Base-by-base conservation (phyloP, 2,888 invertebrate genomes). In the Clanis bilineata region DNA sequence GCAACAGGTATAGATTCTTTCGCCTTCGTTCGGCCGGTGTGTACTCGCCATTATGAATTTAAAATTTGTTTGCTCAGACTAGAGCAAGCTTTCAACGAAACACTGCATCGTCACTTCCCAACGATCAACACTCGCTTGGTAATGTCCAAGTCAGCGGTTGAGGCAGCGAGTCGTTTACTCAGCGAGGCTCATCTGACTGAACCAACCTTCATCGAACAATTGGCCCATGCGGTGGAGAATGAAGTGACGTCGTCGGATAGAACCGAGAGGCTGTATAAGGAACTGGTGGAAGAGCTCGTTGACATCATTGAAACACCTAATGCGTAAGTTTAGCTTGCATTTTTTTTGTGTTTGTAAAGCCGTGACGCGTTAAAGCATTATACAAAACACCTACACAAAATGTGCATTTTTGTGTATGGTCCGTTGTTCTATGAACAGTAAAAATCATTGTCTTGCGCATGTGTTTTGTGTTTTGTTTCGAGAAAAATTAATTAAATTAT, bases 61-160 rank as follows among this genome's bases (percentile, higher is more conserved):
- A 43, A 7, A 43, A 36, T 23, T 23, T 22, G 57, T 7, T 41
- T 28, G 73, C 69, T 10, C 73, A 94, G 93, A 72, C 72, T 95
- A 62, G 94, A 95, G 65, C 93, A 94, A 66, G 84, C 82, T 0
- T 83, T 95, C 58, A 82, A 90, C 44, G 94, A 94, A 2, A 76
- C 86, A 0, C 85, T 95, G 0, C 93, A 93, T 60, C 93, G 94
- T 28, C 88, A 92, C 66, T 95, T 95, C 75, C 94, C 94, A 0
- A 94, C 95, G 0, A 93, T 94, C 15, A 93, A 94, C 59, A 94
- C 95, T 0, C 89, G 92, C 2, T 78, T 94, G 0, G 83, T 91
- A 18, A 87, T 95, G 62, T 90, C 94, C 0, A 88, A 93, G 1
- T 72, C 74, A 0, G 93, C 93, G 12, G 74, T 95, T 3, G 76